phyloP scores from a whole-genome alignment of 53 echinoderm and acorn worm species.

The Echinarachnius parma region DNA sequence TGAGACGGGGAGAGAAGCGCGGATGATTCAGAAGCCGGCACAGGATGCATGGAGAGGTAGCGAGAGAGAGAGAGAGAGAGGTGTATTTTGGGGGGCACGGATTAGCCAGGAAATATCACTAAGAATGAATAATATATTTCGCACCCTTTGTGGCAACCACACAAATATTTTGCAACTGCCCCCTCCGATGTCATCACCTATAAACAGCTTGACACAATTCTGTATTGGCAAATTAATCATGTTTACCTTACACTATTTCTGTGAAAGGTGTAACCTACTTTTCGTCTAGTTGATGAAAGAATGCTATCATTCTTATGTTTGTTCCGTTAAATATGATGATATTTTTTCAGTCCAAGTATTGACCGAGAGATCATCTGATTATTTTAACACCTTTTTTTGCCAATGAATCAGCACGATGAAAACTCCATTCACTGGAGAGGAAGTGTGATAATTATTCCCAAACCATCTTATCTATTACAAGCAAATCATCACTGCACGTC shows the following conservation, averaged over 20 bases:
- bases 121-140: slow-evolving; percentile 36
- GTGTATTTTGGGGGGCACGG: slow-evolving; percentile 9
- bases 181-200: slow-evolving; percentile 26
- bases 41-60: no score
- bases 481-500: no score
- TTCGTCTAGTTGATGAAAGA: no score
- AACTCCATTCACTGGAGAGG: neutral
- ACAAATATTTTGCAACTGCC: no score
- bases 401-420: neutral
- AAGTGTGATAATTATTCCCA: no score
- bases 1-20: neutral
- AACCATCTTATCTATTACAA: no score
- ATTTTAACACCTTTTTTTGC: neutral
- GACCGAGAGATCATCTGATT: neutral
- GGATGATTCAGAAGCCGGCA: slow-evolving; percentile 13
- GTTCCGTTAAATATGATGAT: no score
- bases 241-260: no score
- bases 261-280: no score
- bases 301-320: no score
- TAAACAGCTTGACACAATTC: slow-evolving; percentile 4
- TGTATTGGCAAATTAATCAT: no score
- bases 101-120: slow-evolving; percentile 38
- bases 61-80: slow-evolving; percentile 6
- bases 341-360: no score
- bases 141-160: slow-evolving; percentile 12